Conservation (phyloP, 1,140 invertebrate species). For the Rhagoletis pomonella region DNA sequence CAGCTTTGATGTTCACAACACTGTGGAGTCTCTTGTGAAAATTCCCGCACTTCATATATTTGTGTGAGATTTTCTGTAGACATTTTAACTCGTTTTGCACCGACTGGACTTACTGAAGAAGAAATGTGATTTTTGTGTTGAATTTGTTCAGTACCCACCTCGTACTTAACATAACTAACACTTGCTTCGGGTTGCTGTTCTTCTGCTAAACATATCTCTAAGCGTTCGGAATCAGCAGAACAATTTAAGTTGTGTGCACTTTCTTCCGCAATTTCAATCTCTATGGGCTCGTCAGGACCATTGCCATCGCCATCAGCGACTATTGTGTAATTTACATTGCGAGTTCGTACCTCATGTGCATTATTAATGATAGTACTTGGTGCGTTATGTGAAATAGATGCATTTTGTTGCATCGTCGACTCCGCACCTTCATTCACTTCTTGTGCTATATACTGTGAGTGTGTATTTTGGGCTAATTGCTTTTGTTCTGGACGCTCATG, state of each 20-base stretch:
- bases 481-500: neutral
- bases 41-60: no score
- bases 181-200: constrained; percentile 9
- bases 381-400: neutral
- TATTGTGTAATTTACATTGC: constrained; percentile 68
- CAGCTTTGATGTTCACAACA: no score
- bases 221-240: constrained; percentile 66
- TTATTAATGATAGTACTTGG: constrained; percentile 47
- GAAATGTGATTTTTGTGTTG: no score
- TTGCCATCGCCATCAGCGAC: constrained; percentile 58
- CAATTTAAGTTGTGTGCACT: constrained; percentile 60
- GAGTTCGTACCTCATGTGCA: neutral
- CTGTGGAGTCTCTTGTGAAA: no score
- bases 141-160: neutral
- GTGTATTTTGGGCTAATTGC: neutral
- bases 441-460: neutral
- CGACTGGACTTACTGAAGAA: neutral
- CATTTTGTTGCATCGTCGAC: neutral
- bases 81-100: neutral
- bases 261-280: constrained; percentile 67
- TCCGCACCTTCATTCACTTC: neutral
- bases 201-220: constrained; percentile 65
- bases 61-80: neutral
- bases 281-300: constrained; percentile 57
- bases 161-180: neutral